Evolutionary conservation across 2,113 vertebrate genomes (phyloP).

Genomic region (Actinemys pallida): DNA sequence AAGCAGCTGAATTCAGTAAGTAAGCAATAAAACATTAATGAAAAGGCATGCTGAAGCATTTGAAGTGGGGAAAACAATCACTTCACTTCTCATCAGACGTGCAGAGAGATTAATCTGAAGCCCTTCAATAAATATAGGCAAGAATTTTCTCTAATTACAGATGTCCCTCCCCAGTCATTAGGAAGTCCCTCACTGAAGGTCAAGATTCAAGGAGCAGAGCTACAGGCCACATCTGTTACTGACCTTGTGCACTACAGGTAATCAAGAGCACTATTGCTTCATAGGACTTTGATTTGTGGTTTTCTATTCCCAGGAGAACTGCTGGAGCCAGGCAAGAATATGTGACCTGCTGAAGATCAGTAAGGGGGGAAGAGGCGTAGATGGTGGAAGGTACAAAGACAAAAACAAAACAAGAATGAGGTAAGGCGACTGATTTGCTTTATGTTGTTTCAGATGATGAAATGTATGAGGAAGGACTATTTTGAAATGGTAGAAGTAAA

Average conservation of each 20-base stretch:
- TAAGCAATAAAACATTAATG: constrained; percentile 69
- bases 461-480: constrained; percentile 1
- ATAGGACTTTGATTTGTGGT: constrained; percentile 60
- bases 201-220: constrained; percentile 61
- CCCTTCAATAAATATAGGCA: constrained; percentile 49
- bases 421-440: background rate
- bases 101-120: constrained; percentile 68
- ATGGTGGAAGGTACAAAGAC: background rate
- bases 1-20: constrained; percentile 37
- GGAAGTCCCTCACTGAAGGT: constrained; percentile 54
- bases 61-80: constrained; percentile 67
- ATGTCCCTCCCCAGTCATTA: constrained; percentile 56
- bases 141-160: constrained; percentile 64
- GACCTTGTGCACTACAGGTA: constrained; percentile 26
- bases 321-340: background rate
- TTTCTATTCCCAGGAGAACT: constrained; percentile 20
- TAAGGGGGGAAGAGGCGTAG: background rate
- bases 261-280: background rate
- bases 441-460: background rate
- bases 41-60: constrained; percentile 55
- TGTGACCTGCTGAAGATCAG: constrained; percentile 1
- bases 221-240: constrained; percentile 30
- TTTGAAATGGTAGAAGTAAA: background rate
- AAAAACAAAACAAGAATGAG: background rate
- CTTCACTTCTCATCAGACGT: constrained; percentile 64